phyloP scores from a whole-genome alignment of 92 coral and sea anemone species.

The Siderastrea siderea region DNA sequence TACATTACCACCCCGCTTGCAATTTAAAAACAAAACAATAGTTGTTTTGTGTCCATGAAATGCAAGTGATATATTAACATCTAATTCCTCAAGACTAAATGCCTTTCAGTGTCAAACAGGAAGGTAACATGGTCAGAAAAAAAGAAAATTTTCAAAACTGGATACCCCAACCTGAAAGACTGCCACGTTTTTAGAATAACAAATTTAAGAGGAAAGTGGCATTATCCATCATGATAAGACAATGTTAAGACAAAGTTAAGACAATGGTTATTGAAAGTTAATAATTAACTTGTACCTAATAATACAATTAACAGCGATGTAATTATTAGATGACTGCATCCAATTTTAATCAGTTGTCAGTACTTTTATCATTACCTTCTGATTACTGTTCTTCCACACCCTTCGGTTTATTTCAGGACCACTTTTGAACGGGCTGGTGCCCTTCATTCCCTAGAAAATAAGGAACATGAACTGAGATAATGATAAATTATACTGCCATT shows the following conservation, averaged over 20 bases:
- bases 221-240: no score
- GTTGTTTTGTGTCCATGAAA: not conserved
- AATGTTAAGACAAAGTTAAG: no score
- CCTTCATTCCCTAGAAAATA: slow-evolving; percentile 31
- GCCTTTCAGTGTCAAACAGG: no score
- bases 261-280: no score
- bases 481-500: not conserved
- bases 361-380: slow-evolving; percentile 9
- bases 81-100: no score
- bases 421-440: slow-evolving; percentile 8
- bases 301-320: not conserved
- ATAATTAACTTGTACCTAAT: no score
- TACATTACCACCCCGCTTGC: slow-evolving; percentile 55
- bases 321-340: not conserved
- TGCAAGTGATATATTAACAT: not conserved
- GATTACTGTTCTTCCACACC: slow-evolving; percentile 13
- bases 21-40: not conserved
- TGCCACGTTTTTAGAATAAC: no score
- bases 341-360: not conserved
- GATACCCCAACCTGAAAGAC: no score
- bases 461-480: not conserved
- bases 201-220: no score
- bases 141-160: no score
- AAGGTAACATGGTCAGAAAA: no score
- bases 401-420: slow-evolving; percentile 24